Evolutionary conservation across 2,888 invertebrate genomes (phyloP).

Genomic region (Unio pictorum): DNA sequence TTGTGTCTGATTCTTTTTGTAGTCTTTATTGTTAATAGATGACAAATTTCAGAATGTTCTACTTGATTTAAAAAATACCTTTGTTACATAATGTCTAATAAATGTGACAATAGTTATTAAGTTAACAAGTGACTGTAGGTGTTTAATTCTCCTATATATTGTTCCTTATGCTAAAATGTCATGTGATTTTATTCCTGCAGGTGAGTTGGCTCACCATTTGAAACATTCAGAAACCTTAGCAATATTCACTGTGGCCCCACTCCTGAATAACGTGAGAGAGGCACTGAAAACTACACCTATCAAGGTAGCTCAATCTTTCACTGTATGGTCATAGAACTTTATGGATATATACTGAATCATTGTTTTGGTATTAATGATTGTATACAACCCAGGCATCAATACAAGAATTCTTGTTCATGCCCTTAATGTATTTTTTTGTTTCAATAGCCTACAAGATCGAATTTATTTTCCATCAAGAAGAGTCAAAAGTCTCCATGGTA

Average conservation of each 20-base stretch:
- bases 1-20: too few relatives aligned
- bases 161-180: not conserved
- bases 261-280: slow-evolving; percentile 38
- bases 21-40: too few relatives aligned
- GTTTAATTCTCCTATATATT: not conserved
- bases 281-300: slow-evolving; percentile 10
- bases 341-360: too few relatives aligned
- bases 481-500: too few relatives aligned
- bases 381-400: too few relatives aligned
- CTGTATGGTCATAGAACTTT: too few relatives aligned
- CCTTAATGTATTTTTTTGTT: too few relatives aligned
- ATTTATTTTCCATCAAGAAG: too few relatives aligned
- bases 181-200: slow-evolving; percentile 28
- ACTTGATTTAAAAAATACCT: not conserved
- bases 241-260: slow-evolving; percentile 40
- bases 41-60: not conserved
- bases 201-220: slow-evolving; percentile 53
- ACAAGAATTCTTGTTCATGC: too few relatives aligned
- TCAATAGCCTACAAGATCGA: too few relatives aligned
- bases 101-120: not conserved
- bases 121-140: not conserved
- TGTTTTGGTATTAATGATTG: too few relatives aligned
- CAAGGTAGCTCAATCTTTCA: too few relatives aligned
- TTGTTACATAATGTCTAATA: not conserved
- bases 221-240: slow-evolving; percentile 39